Evolutionary conservation across 2,113 vertebrate species (phyloP), one percentile per base, ranked within the genome.

Genomic region (Albula glossodonta): DNA sequence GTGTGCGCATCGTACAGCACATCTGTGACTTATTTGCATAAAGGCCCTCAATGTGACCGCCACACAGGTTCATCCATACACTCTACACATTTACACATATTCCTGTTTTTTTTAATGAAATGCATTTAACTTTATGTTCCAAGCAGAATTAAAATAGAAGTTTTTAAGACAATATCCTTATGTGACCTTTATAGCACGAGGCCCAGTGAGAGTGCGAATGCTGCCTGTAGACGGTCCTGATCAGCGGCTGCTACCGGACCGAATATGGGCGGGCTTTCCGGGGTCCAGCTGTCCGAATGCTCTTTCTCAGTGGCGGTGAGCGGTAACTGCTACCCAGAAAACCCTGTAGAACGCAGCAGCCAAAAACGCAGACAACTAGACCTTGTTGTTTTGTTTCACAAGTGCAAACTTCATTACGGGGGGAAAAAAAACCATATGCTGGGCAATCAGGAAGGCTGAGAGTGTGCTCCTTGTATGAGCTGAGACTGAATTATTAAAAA

Each of bases 391-490:
- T 83, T 83, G 49, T 70, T 81, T 83, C 66, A 83, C 56, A 83
- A 63, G 48, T 25, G 11, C 19, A 50, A 83, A 83, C 82, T 70
- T 83, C 56, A 83, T 83, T 70, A 83, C 49, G 82, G 31, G 31
- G 31, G 31, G 1, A 41, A 41, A 41, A 41, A 41, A 83, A 66
- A 70, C 56, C 82, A 83, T 83, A 83, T 83, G 82, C 56, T 70
- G 66, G 56, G 53, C 60, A 83, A 66, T 70, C 82, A 83, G 17
- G 41, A 83, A 83, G 60, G 82, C 25, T 83, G 82, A 66, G 82
- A 41, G 52, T 83, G 60, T 41, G 60, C 49, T 83, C 48, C 82
- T 83, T 83, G 50, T 83, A 63, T 83, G 82, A 83, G 57, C 82
- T 66, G 56, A 60, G 82, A 25, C 25, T 83, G 41, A 83, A 66